Conservation (phyloP, 1,140 invertebrate genomes). For the Varroa destructor region DNA sequence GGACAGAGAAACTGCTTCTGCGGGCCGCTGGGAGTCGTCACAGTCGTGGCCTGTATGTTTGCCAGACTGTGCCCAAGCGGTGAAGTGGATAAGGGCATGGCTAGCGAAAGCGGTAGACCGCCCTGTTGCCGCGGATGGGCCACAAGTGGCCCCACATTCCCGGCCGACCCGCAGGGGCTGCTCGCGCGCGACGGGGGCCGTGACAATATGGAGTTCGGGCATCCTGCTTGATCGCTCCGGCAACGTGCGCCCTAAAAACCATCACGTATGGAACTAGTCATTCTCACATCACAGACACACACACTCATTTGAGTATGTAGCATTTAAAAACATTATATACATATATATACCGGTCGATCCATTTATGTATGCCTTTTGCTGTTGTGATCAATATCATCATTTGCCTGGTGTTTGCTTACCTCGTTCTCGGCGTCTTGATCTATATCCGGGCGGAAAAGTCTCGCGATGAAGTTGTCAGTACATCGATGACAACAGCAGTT, state of each 20-base stretch:
- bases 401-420: no score
- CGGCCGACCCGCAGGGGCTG: neutral
- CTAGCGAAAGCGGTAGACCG: constrained; percentile 9
- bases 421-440: no score
- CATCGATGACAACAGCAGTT: constrained; percentile 14
- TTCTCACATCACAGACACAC: no score
- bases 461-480: neutral
- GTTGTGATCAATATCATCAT: no score
- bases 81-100: constrained; percentile 23
- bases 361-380: no score
- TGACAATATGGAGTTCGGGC: constrained; percentile 12
- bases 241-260: no score
- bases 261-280: no score
- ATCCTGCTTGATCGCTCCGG: no score
- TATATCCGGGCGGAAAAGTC: no score
- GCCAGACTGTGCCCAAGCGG: constrained; percentile 14
- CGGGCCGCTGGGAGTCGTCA: constrained; percentile 12
- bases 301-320: no score
- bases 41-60: constrained; percentile 25
- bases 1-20: constrained; percentile 37
- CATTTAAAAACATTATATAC: no score
- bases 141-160: constrained; percentile 21
- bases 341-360: no score
- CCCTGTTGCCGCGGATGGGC: constrained; percentile 17
- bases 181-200: constrained; percentile 31